phyloP scores from a whole-genome alignment of 2,888 invertebrate species.

The Polymixis flavicincta region DNA sequence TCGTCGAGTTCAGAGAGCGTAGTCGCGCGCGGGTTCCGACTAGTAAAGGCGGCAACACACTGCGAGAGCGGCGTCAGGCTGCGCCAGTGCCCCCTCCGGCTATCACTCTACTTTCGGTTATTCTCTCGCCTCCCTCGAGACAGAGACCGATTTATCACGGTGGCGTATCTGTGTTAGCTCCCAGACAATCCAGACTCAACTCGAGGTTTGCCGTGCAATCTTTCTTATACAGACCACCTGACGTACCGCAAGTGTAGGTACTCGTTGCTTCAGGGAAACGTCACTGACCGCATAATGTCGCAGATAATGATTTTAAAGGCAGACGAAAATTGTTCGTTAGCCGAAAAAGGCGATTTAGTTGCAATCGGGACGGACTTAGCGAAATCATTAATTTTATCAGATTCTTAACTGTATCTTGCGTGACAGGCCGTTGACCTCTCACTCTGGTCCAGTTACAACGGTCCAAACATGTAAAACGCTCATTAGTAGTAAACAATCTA shows the following conservation, averaged over 20 bases:
- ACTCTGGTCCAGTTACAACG: constrained; percentile 77
- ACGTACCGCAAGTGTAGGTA: constrained; percentile 54
- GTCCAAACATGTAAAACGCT: constrained; percentile 69
- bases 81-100: constrained; percentile 83
- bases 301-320: constrained; percentile 72
- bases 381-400: constrained; percentile 67
- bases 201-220: constrained; percentile 69
- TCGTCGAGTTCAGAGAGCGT: constrained; percentile 62
- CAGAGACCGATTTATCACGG: constrained; percentile 85
- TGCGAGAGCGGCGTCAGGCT: constrained; percentile 77
- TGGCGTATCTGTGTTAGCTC: constrained; percentile 76
- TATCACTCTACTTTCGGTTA: constrained; percentile 88
- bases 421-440: constrained; percentile 71
- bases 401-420: constrained; percentile 64
- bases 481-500: constrained; percentile 71
- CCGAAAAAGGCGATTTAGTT: constrained; percentile 70
- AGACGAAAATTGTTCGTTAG: constrained; percentile 66
- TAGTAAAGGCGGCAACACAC: constrained; percentile 84
- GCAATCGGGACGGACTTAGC: constrained; percentile 66
- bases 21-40: constrained; percentile 80
- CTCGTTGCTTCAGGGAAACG: constrained; percentile 64
- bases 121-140: constrained; percentile 85
- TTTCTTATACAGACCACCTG: constrained; percentile 73
- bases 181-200: constrained; percentile 75
- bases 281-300: constrained; percentile 78